These are phyloP conservation scores for Coregonus clupeaformis DNA, from an alignment of 2,113 vertebrate species.

Conservation along the genomic window DNA sequence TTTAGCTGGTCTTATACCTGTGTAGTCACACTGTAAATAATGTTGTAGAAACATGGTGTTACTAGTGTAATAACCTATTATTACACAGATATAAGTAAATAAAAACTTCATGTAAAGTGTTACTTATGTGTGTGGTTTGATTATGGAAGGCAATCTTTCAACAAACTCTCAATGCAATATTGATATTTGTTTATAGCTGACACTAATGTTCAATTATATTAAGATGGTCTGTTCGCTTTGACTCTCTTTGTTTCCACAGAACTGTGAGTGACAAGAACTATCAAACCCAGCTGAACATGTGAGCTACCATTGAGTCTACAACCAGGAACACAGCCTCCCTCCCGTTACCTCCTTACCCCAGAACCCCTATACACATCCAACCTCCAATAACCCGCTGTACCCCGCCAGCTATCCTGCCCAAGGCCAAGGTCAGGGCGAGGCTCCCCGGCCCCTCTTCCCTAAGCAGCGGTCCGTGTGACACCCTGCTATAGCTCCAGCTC, in stretches of 20 bases:
- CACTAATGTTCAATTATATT: too few species aligned
- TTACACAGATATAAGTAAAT: not conserved
- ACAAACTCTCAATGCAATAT: too few species aligned
- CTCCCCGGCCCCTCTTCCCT: conserved; percentile 78
- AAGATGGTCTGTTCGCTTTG: too few species aligned
- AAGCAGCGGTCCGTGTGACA: conserved; percentile 85
- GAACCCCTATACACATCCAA: conserved; percentile 72
- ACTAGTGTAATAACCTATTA: too few species aligned
- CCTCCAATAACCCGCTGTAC: conserved; percentile 63
- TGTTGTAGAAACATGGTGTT: not conserved
- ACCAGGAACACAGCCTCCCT: conserved; percentile 68
- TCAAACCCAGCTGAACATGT: conserved; percentile 80
- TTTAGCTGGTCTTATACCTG: too few species aligned
- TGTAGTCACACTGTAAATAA: too few species aligned
- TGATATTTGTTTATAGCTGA: too few species aligned
- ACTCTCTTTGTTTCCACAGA: conserved; percentile 68
- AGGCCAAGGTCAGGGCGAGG: conserved; percentile 58
- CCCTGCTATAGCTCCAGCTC: conserved; percentile 6
- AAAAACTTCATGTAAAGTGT: conserved; percentile 5
- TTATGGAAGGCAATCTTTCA: not conserved
- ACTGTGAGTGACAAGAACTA: conserved; percentile 77
- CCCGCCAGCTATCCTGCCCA: conserved; percentile 76
- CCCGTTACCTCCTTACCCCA: conserved; percentile 75
- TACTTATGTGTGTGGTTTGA: not conserved
- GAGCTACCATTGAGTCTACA: conserved; percentile 71